A percentile compares a stretch with the other conserved stretches of the same genome.
phyloP scores from a whole-genome alignment of 2,888 invertebrate genomes.

The Dinocampus coccinellae region DNA sequence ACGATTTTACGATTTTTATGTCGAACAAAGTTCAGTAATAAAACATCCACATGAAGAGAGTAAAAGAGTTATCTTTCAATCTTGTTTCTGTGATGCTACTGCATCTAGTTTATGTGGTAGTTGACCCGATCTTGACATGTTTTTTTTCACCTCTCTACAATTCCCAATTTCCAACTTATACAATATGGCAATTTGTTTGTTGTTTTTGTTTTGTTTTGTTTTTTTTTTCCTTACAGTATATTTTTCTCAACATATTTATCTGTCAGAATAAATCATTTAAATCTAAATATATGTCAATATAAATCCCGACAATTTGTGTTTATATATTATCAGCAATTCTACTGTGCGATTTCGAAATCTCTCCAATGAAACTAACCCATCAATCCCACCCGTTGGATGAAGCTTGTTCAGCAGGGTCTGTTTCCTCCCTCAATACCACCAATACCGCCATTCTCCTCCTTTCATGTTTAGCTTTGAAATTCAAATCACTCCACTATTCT shows the following conservation, averaged over 20 bases:
- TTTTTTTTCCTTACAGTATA: too few relatives aligned
- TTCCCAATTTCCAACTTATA: neutral
- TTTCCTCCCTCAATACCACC: conserved; percentile 6
- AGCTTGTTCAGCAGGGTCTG: neutral
- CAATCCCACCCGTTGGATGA: neutral
- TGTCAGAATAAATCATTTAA: neutral
- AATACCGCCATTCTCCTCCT: neutral
- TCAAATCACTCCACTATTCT: neutral
- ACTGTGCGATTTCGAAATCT: neutral
- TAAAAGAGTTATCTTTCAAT: conserved; percentile 45
- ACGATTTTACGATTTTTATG: conserved; percentile 54
- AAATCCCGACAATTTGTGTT: neutral
- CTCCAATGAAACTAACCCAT: conserved; percentile 6
- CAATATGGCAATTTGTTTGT: conserved; percentile 18
- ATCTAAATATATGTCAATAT: neutral
- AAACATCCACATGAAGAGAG: conserved; percentile 52
- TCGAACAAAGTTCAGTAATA: conserved; percentile 53
- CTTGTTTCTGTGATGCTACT: conserved; percentile 24
- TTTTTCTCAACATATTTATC: neutral
- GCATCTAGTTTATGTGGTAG: neutral
- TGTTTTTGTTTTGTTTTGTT: too few relatives aligned
- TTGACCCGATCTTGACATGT: neutral
- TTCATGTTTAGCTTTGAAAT: neutral
- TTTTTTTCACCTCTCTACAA: neutral
- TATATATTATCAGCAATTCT: neutral